Base-by-base conservation (phyloP, 2,797 vertebrate species). In the Falco columbarius region DNA sequence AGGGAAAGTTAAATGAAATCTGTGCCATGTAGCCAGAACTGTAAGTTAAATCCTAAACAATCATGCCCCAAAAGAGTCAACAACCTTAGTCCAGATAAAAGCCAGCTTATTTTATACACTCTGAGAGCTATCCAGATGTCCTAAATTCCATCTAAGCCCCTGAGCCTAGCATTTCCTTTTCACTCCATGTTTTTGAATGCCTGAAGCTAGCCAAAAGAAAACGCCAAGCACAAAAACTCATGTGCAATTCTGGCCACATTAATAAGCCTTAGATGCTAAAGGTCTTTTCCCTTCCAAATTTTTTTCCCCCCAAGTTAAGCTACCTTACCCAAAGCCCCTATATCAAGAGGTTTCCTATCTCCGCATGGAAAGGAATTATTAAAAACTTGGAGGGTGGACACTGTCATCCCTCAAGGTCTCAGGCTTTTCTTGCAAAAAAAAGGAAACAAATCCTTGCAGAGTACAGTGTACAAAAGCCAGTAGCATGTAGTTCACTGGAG, bases 81-180 rank as follows among this genome's bases (percentile, higher is more conserved):
- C 58, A 86, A 66, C 44, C 27, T 52, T 55, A 22, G 12, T 67
- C 70, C 88, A 92, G 67, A 97, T 58, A 94, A 96, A 92, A 90
- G 42, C 9, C 77, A 79, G 44, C 49, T 89, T 82, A 80, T 85
- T 93, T 95, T 86, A 42, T 38, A 76, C 22, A 29, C 21, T 89
- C 42, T 49, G 61, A 75, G 44, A 67, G 51, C 38, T 89, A 63
- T 86, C 81, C 71, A 87, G 47, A 77, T 92, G 67, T 91, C 86
- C 79, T 95, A 89, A 91, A 96, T 96, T 91, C 84, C 79, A 85
- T 23, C 71, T 67, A 71, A 83, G 56, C 38, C 89, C 86, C 52
- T 85, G 74, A 94, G 87, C 36, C 75, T 67, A 46, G 52, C 51
- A 66, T 85, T 94, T 87, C 61, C 75, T 94, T 92, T 82, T 71